These are phyloP conservation scores for Amphimedon queenslandica DNA, from an alignment of 37 sponge, comb jelly and placozoan genomes.

Conservation along the genomic window DNA sequence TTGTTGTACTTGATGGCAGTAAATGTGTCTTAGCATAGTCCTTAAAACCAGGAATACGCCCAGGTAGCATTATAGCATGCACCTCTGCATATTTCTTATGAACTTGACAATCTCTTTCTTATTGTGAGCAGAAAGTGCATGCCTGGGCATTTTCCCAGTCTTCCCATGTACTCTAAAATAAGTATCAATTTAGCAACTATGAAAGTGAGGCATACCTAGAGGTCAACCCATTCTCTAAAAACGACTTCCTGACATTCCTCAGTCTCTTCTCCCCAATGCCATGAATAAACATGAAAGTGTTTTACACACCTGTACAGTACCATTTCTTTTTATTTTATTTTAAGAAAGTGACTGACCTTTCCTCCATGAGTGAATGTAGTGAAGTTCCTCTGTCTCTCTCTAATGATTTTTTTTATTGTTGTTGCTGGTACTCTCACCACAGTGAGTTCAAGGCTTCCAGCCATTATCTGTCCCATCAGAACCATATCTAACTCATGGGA, in stretches of 20 bases:
- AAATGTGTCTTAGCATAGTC: slow-evolving; percentile 21
- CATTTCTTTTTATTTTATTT: not conserved
- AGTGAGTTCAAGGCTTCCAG: too few relatives aligned
- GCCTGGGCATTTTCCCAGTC: not conserved
- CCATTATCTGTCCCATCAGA: too few relatives aligned
- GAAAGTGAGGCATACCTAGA: not conserved
- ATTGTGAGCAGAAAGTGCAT: not conserved
- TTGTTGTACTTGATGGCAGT: slow-evolving; percentile 19
- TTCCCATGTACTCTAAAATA: not conserved
- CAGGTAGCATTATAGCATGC: slow-evolving; percentile 27
- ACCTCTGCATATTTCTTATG: slow-evolving; percentile 17
- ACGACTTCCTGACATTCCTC: not conserved
- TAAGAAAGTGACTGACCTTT: not conserved
- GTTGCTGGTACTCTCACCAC: too few relatives aligned
- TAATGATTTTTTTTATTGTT: too few relatives aligned
- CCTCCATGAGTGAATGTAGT: too few relatives aligned
- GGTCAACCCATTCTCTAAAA: slow-evolving; percentile 2
- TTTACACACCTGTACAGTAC: not conserved
- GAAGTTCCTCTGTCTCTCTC: too few relatives aligned
- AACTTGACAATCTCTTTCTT: not conserved
- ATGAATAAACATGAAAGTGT: not conserved
- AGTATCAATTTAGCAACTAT: not conserved
- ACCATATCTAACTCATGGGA: too few relatives aligned
- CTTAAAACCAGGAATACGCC: slow-evolving; percentile 13
- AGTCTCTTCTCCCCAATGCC: not conserved